Evolutionary conservation across 2,888 invertebrate genomes (phyloP).

Genomic region (Digitonthophagus gazella): DNA sequence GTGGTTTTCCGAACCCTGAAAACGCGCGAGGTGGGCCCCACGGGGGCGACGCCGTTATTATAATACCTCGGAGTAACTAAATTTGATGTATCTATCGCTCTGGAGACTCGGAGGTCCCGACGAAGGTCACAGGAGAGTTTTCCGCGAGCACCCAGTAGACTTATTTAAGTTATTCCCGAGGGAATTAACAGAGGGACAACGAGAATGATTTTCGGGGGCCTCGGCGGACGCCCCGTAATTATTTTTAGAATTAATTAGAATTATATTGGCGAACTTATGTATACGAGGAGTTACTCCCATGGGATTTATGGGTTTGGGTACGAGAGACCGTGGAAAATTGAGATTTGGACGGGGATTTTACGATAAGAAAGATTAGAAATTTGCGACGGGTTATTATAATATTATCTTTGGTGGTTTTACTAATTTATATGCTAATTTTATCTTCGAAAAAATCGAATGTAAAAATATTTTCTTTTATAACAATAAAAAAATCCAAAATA

Average conservation of each 20-base stretch:
- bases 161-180: conserved; percentile 48
- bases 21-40: not conserved
- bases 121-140: conserved; percentile 44
- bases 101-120: conserved; percentile 38
- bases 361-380: conserved; percentile 37
- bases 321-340: not conserved
- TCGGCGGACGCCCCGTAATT: conserved; percentile 33
- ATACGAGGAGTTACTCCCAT: conserved; percentile 40
- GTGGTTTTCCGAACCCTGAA: not conserved
- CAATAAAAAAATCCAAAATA: not conserved
- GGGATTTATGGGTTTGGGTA: conserved; percentile 37
- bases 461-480: not conserved
- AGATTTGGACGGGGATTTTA: conserved; percentile 32
- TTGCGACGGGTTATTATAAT: not conserved
- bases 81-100: conserved; percentile 38
- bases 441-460: not conserved
- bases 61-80: conserved; percentile 45
- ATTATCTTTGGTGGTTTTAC: conserved; percentile 2
- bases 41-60: conserved; percentile 38
- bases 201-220: conserved; percentile 26
- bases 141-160: conserved; percentile 46
- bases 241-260: conserved; percentile 44
- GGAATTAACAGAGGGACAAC: conserved; percentile 42
- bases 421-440: conserved; percentile 11
- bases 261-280: conserved; percentile 45